These are phyloP conservation scores for Toxostoma redivivum DNA, from an alignment of 2,113 vertebrate species.

Conservation along the genomic window DNA sequence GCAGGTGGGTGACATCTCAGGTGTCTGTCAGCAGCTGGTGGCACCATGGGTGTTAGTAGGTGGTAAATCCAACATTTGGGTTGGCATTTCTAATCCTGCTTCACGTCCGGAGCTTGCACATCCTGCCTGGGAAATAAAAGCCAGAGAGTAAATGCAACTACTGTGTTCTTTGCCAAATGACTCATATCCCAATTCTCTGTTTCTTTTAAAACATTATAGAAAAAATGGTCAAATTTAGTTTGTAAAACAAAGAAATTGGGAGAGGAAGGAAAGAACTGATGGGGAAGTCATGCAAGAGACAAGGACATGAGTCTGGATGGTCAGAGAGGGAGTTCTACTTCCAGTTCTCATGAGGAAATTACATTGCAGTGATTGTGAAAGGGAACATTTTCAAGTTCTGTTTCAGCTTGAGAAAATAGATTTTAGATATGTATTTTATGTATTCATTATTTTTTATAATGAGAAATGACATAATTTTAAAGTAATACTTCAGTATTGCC, in stretches of 20 bases:
- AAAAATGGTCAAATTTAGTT: neutral
- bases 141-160: neutral
- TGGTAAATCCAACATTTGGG: neutral
- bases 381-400: neutral
- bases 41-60: neutral
- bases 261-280: neutral
- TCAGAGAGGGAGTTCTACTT: neutral
- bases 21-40: slow-evolving; percentile 39
- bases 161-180: neutral
- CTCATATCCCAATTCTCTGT: neutral
- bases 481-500: neutral
- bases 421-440: neutral
- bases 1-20: slow-evolving; percentile 77
- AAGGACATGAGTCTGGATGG: neutral
- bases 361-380: neutral
- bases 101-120: neutral
- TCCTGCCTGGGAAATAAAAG: neutral
- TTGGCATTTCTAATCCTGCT: neutral
- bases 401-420: neutral
- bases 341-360: neutral
- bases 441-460: neutral
- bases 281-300: neutral
- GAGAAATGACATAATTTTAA: neutral
- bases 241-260: neutral
- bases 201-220: neutral